phyloP scores from a whole-genome alignment of 2,113 vertebrate species.

The Connochaetes taurinus region DNA sequence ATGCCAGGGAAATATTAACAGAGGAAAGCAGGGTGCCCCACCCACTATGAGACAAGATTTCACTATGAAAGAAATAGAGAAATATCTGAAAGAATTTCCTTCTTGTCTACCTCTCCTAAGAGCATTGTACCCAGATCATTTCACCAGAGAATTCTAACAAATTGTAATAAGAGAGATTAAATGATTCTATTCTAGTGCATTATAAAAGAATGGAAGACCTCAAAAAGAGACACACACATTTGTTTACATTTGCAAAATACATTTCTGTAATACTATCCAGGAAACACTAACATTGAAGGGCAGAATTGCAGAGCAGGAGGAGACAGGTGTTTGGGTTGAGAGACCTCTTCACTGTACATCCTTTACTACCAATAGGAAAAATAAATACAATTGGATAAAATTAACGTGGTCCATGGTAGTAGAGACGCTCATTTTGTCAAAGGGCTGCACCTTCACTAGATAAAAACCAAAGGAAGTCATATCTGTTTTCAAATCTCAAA shows the following conservation, averaged over 20 bases:
- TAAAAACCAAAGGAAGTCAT: neutral
- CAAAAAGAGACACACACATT: neutral
- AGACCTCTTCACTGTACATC: neutral
- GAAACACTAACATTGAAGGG: neutral
- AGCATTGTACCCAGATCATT: neutral
- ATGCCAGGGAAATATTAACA: neutral
- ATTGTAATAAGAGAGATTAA: neutral
- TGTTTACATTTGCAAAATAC: neutral
- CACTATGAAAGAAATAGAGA: neutral
- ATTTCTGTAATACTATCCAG: neutral
- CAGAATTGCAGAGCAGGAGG: neutral
- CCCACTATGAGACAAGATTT: neutral
- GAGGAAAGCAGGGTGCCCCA: neutral
- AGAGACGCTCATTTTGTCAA: neutral
- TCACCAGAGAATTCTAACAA: neutral
- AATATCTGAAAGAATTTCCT: neutral
- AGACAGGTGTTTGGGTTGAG: neutral
- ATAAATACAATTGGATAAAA: neutral
- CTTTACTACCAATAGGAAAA: neutral
- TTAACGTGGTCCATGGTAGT: neutral
- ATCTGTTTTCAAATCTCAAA: neutral
- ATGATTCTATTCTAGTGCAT: neutral
- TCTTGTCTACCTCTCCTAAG: neutral
- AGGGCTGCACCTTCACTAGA: neutral
- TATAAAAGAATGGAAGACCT: neutral